Evolutionary conservation across 2,888 invertebrate genomes (phyloP).

Genomic region (Erannis defoliaria): DNA sequence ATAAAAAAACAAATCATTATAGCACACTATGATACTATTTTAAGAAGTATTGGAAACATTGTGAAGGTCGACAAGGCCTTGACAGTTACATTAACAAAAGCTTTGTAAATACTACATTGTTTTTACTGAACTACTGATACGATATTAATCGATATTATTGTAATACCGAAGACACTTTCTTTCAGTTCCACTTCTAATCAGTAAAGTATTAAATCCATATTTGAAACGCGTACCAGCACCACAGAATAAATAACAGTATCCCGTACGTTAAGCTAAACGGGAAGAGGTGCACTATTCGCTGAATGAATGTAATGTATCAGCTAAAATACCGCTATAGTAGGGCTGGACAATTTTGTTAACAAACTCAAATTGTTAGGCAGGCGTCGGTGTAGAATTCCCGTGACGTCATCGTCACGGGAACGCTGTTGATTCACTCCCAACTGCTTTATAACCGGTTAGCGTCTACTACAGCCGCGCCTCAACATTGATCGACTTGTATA

Average conservation of each 20-base stretch:
- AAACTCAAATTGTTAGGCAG: slow-evolving; percentile 49
- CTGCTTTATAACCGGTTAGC: slow-evolving; percentile 46
- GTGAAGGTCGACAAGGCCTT: background rate
- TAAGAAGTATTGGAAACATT: background rate
- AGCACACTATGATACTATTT: background rate
- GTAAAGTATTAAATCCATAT: too few relatives aligned
- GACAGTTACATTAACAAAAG: too few relatives aligned
- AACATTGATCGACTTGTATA: slow-evolving; percentile 36
- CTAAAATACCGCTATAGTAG: slow-evolving; percentile 11
- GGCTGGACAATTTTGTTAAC: slow-evolving; percentile 40
- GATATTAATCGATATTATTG: too few relatives aligned
- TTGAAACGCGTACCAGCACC: too few relatives aligned
- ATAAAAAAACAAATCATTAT: slow-evolving; percentile 30
- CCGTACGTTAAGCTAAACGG: too few relatives aligned
- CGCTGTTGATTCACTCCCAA: slow-evolving; percentile 59
- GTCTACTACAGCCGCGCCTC: slow-evolving; percentile 39
- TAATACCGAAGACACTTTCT: too few relatives aligned
- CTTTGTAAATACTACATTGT: too few relatives aligned
- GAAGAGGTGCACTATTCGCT: background rate
- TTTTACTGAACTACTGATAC: too few relatives aligned
- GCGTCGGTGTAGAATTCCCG: slow-evolving; percentile 25
- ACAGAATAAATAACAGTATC: too few relatives aligned
- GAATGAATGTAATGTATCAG: slow-evolving; percentile 16
- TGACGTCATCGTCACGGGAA: slow-evolving; percentile 60
- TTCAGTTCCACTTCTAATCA: too few relatives aligned